Evolutionary conservation across 2,888 invertebrate genomes (phyloP).

Genomic region (Diaprepes abbreviatus): DNA sequence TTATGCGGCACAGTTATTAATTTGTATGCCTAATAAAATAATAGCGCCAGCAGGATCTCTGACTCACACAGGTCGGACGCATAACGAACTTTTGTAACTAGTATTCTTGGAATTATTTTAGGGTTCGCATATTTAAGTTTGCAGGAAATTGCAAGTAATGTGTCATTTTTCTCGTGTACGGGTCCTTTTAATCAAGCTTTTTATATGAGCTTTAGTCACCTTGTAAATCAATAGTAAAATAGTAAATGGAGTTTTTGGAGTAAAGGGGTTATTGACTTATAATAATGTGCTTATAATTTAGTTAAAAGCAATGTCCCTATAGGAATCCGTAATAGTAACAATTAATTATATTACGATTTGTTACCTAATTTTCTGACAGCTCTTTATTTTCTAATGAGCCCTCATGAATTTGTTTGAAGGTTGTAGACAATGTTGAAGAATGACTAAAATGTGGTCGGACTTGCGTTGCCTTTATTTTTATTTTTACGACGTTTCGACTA

Average conservation of each 20-base stretch:
- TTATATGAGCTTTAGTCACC: background rate
- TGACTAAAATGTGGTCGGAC: too few relatives aligned
- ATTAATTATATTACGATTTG: too few relatives aligned
- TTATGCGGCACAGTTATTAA: conserved; percentile 9
- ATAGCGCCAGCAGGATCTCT: conserved; percentile 21
- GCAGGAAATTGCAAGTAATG: conserved; percentile 3
- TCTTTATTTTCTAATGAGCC: too few relatives aligned
- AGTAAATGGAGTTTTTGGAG: background rate
- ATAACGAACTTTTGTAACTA: conserved; percentile 26
- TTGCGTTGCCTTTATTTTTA: too few relatives aligned
- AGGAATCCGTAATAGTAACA: too few relatives aligned
- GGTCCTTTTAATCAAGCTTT: background rate
- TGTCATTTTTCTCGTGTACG: background rate
- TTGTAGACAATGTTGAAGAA: too few relatives aligned
- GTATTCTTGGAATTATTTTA: conserved; percentile 33
- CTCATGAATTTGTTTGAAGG: too few relatives aligned
- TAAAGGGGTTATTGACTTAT: background rate
- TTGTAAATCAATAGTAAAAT: background rate
- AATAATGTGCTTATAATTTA: background rate
- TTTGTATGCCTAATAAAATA: conserved; percentile 22
- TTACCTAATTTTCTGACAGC: too few relatives aligned
- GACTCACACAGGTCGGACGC: conserved; percentile 23
- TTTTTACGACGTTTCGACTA: too few relatives aligned
- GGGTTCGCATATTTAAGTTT: conserved; percentile 17
- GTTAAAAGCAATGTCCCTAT: background rate